These are phyloP conservation scores for Chymomyza procnemis DNA, from an alignment of 2,888 invertebrate genomes.

Conservation along the genomic window DNA sequence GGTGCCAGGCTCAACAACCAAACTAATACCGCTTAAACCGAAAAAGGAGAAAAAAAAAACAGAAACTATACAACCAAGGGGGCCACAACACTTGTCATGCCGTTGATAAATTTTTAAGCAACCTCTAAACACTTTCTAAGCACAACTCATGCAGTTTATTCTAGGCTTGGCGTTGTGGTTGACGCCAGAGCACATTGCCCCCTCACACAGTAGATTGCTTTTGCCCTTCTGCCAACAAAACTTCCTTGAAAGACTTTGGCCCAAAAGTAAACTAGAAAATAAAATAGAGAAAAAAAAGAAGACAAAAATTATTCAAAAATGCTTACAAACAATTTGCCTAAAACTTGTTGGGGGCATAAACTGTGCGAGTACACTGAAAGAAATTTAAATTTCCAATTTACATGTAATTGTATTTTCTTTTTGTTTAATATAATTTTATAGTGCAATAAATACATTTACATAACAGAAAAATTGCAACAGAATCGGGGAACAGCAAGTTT, in stretches of 20 bases:
- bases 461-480: no score
- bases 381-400: no score
- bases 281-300: slow-evolving; percentile 3
- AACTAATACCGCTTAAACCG: background rate
- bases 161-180: slow-evolving; percentile 1
- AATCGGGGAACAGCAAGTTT: no score
- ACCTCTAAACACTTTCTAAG: slow-evolving; percentile 70
- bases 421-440: no score
- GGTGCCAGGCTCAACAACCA: background rate
- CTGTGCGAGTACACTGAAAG: slow-evolving; percentile 18
- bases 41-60: background rate
- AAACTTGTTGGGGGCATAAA: slow-evolving; percentile 29
- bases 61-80: background rate
- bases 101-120: slow-evolving; percentile 71
- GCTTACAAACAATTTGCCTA: slow-evolving; percentile 71
- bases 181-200: slow-evolving; percentile 7
- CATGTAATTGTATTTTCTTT: no score
- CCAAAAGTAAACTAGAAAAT: slow-evolving; percentile 9
- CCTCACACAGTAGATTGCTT: slow-evolving; percentile 7
- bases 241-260: background rate
- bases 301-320: slow-evolving; percentile 72
- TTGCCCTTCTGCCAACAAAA: background rate
- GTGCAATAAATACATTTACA: no score
- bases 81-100: slow-evolving; percentile 64
- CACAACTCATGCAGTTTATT: slow-evolving; percentile 10